Evolutionary conservation across 2,113 vertebrate species (phyloP), one percentile per base, ranked within the genome.

Genomic region (Bagarius yarrelli): DNA sequence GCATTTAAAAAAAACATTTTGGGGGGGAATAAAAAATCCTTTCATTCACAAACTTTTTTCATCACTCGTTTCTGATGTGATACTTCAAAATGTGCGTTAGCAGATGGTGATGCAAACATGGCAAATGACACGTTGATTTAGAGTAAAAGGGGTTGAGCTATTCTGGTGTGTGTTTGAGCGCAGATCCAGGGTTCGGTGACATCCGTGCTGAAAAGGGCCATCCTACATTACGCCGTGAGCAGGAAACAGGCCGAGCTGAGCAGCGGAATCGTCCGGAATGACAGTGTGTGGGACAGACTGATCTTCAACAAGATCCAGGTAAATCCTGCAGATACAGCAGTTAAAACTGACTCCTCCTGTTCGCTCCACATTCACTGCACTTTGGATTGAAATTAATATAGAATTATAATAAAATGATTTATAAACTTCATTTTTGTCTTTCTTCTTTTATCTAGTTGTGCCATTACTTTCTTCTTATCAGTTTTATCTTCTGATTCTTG

Each of bases 281-380:
- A 94, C 89, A 93, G 92, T 36, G 76, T 93, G 80, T 93, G 93
- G 93, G 93, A 94, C 89, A 87, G 87, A 80, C 90, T 94, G 83
- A 86, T 94, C 57, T 94, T 94, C 87, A 92, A 91, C 84, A 91
- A 84, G 89, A 94, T 94, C 44, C 93, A 94, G 91, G 92, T 94
- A 76, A 72, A 12, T 23, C 25, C 11, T n/a, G 1, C 60, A 23
- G 13, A 40, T 30, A 5, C 77, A 34, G 77, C 30, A 50, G 23
- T 67, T 14, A 23, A 12, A 5, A n/a, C 21, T 8, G 66, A 5
- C 66, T 27, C 40, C 14, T 71, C 12, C n/a, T 71, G 2, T 2
- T 9, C 44, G 50, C 14, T 50, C n/a, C 9, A 15, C 44, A 18
- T 27, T 52, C n/a, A 50, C 44, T 11, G 44, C 67, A 71, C 15